Evolutionary conservation across 2,797 vertebrate species (phyloP).

Genomic region (Lacerta agilis): DNA sequence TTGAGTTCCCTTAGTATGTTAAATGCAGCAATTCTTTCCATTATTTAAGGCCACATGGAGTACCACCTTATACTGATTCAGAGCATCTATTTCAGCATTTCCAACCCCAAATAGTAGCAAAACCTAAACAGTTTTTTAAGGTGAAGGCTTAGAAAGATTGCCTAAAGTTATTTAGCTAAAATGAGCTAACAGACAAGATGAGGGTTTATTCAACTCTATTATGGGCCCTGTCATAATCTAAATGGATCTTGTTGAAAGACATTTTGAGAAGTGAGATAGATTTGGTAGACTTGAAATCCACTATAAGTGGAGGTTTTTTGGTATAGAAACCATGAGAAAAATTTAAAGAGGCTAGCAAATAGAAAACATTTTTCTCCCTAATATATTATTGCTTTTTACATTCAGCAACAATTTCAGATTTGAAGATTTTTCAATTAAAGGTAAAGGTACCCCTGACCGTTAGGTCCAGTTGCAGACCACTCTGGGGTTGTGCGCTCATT

Average conservation of each 20-base stretch:
- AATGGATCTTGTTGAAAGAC: background rate
- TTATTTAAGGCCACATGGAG: background rate
- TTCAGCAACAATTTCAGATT: background rate
- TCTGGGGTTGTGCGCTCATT: no score
- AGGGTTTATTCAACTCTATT: background rate
- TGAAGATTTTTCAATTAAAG: background rate
- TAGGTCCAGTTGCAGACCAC: no score
- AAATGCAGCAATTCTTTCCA: background rate
- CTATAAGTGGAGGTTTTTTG: background rate
- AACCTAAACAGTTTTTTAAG: background rate
- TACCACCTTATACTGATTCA: background rate
- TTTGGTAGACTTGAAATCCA: background rate
- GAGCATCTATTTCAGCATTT: background rate
- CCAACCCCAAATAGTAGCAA: background rate
- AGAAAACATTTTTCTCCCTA: background rate
- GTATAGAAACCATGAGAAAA: constrained; percentile 4
- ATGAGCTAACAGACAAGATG: background rate
- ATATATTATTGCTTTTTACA: background rate
- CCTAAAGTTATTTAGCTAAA: background rate
- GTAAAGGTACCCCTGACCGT: no score
- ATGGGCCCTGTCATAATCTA: background rate
- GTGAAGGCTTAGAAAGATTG: background rate
- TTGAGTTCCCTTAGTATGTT: background rate
- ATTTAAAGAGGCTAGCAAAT: background rate
- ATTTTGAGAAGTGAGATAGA: background rate